These are phyloP conservation scores for Drosophila dives DNA, from an alignment of 2,888 invertebrate species.

Conservation along the genomic window DNA sequence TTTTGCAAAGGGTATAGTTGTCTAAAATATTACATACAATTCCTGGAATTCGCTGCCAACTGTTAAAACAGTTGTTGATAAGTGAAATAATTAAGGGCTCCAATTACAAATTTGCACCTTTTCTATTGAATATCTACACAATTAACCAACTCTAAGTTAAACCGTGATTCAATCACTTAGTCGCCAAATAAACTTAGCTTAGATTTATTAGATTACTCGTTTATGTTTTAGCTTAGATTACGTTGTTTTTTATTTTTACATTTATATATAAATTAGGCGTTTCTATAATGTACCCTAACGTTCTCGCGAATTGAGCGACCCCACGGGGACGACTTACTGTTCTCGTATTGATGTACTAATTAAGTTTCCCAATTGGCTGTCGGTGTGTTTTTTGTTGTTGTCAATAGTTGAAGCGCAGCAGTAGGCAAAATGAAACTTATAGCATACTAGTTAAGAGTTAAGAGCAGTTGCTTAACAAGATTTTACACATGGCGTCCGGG, in stretches of 20 bases:
- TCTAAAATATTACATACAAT: neutral
- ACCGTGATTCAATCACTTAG: constrained; percentile 32
- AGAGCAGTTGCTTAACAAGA: constrained; percentile 22
- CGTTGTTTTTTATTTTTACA: constrained; percentile 56
- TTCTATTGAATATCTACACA: neutral
- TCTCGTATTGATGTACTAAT: constrained; percentile 34
- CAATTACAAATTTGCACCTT: neutral
- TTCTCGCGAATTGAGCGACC: constrained; percentile 54
- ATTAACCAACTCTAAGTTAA: neutral
- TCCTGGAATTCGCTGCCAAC: too few species aligned
- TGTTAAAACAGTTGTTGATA: neutral
- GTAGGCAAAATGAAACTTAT: constrained; percentile 38
- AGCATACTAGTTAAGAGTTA: constrained; percentile 45
- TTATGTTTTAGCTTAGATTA: constrained; percentile 62
- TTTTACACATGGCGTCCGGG: constrained; percentile 28
- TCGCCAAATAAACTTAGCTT: constrained; percentile 63
- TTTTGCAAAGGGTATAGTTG: neutral
- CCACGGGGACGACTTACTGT: constrained; percentile 16
- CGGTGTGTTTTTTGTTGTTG: constrained; percentile 11
- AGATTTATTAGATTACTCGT: constrained; percentile 67
- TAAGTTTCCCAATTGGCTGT: constrained; percentile 29
- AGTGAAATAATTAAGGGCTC: neutral
- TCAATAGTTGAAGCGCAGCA: constrained; percentile 19
- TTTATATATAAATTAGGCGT: constrained; percentile 71
- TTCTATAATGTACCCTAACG: constrained; percentile 60